These are phyloP conservation scores for Galeopsomyia nigrocyanea DNA, from an alignment of 2,888 invertebrate species.

Conservation along the genomic window DNA sequence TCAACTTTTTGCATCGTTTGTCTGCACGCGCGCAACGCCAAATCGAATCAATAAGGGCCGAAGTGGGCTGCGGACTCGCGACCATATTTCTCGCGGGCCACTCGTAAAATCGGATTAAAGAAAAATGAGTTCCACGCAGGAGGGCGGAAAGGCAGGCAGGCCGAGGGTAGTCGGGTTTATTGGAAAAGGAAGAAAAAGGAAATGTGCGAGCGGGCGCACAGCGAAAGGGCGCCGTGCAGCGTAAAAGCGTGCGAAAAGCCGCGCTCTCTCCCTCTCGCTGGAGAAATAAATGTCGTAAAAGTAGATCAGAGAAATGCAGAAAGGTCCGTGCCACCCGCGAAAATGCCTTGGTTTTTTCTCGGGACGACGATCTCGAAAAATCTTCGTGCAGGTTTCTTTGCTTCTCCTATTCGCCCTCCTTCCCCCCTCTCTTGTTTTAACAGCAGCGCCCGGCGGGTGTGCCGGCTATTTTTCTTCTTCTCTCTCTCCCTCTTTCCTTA, in stretches of 20 bases:
- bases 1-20: no score
- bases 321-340: slow-evolving; percentile 15
- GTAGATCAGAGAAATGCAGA: slow-evolving; percentile 43
- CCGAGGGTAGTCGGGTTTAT: neutral
- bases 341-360: slow-evolving; percentile 53
- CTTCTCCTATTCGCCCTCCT: neutral
- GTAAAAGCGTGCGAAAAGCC: neutral
- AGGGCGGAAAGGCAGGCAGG: no score
- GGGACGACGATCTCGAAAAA: slow-evolving; percentile 43
- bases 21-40: slow-evolving; percentile 11
- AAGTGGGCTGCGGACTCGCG: neutral
- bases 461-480: neutral
- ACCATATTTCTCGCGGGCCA: neutral
- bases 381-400: slow-evolving; percentile 1
- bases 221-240: neutral
- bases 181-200: neutral
- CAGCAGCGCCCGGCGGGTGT: neutral
- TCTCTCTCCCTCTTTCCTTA: slow-evolving; percentile 5
- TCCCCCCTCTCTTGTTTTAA: slow-evolving; percentile 3
- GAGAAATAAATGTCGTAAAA: slow-evolving; percentile 36
- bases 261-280: neutral
- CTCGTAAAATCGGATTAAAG: slow-evolving; percentile 16
- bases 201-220: no score
- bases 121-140: slow-evolving; percentile 28
- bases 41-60: slow-evolving; percentile 31